These are phyloP conservation scores for Siniperca chuatsi DNA, from an alignment of 2,113 vertebrate genomes.

Conservation along the genomic window DNA sequence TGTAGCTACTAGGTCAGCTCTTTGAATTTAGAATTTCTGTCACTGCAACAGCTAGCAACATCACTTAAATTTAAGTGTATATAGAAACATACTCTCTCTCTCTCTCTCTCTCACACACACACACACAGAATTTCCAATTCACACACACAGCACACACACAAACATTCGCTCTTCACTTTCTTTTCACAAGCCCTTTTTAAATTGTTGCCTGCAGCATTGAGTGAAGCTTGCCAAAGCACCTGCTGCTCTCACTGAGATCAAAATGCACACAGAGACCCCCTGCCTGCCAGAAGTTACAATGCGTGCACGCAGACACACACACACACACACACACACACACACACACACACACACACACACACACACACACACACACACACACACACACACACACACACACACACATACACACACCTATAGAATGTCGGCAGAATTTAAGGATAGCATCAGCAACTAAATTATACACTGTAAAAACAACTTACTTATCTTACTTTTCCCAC, in stretches of 20 bases:
- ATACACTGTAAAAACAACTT: background rate
- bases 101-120: background rate
- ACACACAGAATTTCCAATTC: background rate
- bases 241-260: constrained; percentile 54
- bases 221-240: constrained; percentile 54
- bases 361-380: background rate
- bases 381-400: background rate
- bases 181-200: constrained; percentile 46
- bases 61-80: constrained; percentile 26
- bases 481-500: too few species aligned
- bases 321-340: background rate
- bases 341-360: background rate
- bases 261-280: constrained; percentile 45
- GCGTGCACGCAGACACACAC: background rate
- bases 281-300: constrained; percentile 34
- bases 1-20: constrained; percentile 57
- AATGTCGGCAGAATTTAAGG: background rate
- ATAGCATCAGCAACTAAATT: background rate
- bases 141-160: background rate
- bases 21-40: constrained; percentile 57
- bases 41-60: constrained; percentile 38
- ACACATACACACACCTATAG: background rate
- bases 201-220: constrained; percentile 41
- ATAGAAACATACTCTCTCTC: background rate
- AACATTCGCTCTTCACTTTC: constrained; percentile 13